Evolutionary conservation across 2,113 vertebrate species (phyloP).

Genomic region (Himantopus leucocephalus): DNA sequence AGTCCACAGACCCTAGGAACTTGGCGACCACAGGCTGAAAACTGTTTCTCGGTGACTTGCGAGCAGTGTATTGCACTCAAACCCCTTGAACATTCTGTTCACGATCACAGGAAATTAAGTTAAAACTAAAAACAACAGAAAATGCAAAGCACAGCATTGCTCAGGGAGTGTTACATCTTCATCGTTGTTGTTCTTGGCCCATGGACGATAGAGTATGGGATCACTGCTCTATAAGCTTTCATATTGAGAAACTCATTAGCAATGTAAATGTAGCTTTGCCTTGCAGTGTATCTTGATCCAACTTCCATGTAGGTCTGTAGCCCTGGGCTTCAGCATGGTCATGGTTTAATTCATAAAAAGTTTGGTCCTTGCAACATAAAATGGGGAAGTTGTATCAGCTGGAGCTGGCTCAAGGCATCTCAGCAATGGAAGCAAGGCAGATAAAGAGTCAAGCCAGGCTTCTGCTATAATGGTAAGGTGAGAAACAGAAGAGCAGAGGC

Average conservation of each 20-base stretch:
- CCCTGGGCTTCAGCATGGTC: not conserved
- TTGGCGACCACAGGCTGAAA: not conserved
- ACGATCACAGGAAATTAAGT: not conserved
- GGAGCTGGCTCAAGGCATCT: not conserved
- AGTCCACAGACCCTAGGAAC: not conserved
- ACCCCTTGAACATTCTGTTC: not conserved
- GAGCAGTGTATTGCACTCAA: not conserved
- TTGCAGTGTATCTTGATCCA: not conserved
- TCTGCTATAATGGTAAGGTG: not conserved
- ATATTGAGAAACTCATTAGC: slow-evolving; percentile 9
- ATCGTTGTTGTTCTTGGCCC: not conserved
- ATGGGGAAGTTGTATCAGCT: not conserved
- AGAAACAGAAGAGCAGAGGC: not conserved
- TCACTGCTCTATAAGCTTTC: not conserved
- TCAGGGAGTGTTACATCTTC: not conserved
- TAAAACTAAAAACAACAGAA: not conserved
- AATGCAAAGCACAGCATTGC: not conserved
- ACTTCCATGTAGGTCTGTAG: not conserved
- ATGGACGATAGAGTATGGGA: not conserved
- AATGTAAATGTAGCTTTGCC: not conserved
- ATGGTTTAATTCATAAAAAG: not conserved
- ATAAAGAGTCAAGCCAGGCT: not conserved
- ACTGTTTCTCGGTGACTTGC: not conserved
- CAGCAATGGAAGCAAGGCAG: not conserved
- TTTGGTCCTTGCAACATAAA: not conserved